Percentiles rank a stretch among this genome's conserved stretches.
phyloP scores from a whole-genome alignment of 2,797 vertebrate species.

The Xyrichtys novacula region DNA sequence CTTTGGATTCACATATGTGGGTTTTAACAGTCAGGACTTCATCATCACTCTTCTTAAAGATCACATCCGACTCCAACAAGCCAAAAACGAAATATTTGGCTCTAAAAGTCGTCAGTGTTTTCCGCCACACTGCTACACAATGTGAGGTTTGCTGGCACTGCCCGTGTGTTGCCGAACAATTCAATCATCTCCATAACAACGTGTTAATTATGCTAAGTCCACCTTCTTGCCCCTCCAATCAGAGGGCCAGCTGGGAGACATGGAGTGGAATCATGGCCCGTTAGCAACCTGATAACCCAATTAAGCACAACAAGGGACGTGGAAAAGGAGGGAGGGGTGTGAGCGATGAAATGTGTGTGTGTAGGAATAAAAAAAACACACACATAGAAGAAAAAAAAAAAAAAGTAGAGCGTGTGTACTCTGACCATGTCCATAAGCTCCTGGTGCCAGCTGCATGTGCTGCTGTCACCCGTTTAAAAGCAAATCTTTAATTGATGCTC shows the following conservation, averaged over 20 bases:
- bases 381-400: too few relatives aligned
- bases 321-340: background rate
- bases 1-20: conserved; percentile 34
- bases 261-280: conserved; percentile 57
- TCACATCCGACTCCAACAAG: background rate
- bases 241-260: conserved; percentile 71
- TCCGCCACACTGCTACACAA: background rate
- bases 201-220: conserved; percentile 71
- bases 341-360: conserved; percentile 34
- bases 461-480: conserved; percentile 43
- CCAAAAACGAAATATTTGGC: too few relatives aligned
- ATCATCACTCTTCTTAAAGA: background rate
- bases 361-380: conserved; percentile 1
- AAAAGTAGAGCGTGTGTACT: background rate
- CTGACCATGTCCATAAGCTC: background rate
- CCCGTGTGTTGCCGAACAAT: conserved; percentile 32
- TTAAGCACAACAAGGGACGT: conserved; percentile 69
- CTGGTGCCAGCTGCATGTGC: conserved; percentile 19
- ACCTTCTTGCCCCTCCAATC: conserved; percentile 76
- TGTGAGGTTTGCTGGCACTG: conserved; percentile 13
- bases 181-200: conserved; percentile 71
- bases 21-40: conserved; percentile 3
- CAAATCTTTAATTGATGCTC: conserved; percentile 76
- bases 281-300: conserved; percentile 79
- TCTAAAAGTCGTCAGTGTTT: background rate